Base-by-base conservation (phyloP, 2,888 invertebrate species). In the Nemotelus pantherinus region DNA sequence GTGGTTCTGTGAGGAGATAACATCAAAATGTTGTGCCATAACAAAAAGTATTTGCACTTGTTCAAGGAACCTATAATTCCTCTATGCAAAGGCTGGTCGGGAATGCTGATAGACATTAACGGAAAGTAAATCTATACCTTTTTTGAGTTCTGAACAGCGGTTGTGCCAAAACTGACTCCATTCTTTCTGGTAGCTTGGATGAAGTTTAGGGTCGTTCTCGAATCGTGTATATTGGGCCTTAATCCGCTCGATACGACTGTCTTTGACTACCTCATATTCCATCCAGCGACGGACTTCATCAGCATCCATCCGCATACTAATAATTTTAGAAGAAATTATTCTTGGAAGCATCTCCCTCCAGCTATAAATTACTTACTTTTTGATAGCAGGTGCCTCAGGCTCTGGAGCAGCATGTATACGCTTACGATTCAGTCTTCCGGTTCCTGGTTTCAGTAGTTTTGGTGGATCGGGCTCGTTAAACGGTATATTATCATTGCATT, bases 401-500 rank as follows among this genome's bases (percentile, higher is more conserved):
- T 3, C 6, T 3, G 3, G n/a, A n/a, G 2, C 39, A 5, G 72
- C 63, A 60, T 25, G 25, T 25, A 25, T 48, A 60, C 74, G 74
- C 39, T 74, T 74, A n/a, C 48, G 44, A 7, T 7, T 48, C n/a
- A 45, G 9, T 25, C 25, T 45, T 7, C 7, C 63, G 10, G n/a
- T 41, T 2, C 7, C 55, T 2, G 45, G n/a, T 48, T 47, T 67
- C 2, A 44, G 41, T 55, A 78, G 43, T 3, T 50, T n/a, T 3
- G 53, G 60, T 4, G 76, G 68, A 67, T 80, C 80, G 9, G 80
- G 79, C 50, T 80, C 77, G 50, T 78, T 80, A 48, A 80, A 78
- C 25, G 76, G 63, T 58, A 78, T 78, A 55, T 77, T 70, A 71
- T 74, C 77, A 39, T 74, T 70, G n/a, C 72, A 67, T 55, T 80